Percentiles rank a stretch among this genome's conserved stretches.
These are phyloP conservation scores for Drosophila repleta DNA, from an alignment of 1,140 invertebrate species.

Conservation along the genomic window DNA sequence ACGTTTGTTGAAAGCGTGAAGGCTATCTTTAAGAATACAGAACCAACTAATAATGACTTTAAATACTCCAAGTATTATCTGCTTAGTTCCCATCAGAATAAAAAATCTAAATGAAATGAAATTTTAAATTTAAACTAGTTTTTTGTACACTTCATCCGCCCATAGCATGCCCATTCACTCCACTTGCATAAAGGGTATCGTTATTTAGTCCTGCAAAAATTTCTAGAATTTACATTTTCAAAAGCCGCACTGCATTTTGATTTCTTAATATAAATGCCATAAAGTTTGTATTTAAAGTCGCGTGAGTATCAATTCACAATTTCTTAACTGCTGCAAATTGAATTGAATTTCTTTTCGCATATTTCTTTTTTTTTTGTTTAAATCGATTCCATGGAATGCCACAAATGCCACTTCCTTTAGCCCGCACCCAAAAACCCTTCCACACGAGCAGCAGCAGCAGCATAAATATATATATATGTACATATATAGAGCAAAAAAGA, in stretches of 20 bases:
- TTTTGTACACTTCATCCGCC: too few relatives aligned
- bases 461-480: slow-evolving; percentile 41
- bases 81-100: neutral
- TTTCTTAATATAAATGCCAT: neutral
- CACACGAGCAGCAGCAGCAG: slow-evolving; percentile 47
- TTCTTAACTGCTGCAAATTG: slow-evolving; percentile 46
- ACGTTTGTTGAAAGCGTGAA: too few relatives aligned
- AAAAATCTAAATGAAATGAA: too few relatives aligned
- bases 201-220: too few relatives aligned
- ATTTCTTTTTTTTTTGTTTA: neutral
- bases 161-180: too few relatives aligned
- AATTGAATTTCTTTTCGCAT: slow-evolving; percentile 45
- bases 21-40: too few relatives aligned
- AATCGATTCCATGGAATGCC: slow-evolving; percentile 70
- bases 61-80: neutral
- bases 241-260: too few relatives aligned
- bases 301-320: slow-evolving; percentile 13
- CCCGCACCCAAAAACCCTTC: slow-evolving; percentile 38
- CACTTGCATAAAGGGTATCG: too few relatives aligned
- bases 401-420: slow-evolving; percentile 53
- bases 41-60: too few relatives aligned
- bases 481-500: slow-evolving; percentile 42
- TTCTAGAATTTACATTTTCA: too few relatives aligned
- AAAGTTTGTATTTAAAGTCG: slow-evolving; percentile 13
- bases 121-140: too few relatives aligned